A percentile compares a stretch with the other conserved stretches of the same genome.
phyloP scores from a whole-genome alignment of 2,113 vertebrate species.

The Erythrolamprus reginae region DNA sequence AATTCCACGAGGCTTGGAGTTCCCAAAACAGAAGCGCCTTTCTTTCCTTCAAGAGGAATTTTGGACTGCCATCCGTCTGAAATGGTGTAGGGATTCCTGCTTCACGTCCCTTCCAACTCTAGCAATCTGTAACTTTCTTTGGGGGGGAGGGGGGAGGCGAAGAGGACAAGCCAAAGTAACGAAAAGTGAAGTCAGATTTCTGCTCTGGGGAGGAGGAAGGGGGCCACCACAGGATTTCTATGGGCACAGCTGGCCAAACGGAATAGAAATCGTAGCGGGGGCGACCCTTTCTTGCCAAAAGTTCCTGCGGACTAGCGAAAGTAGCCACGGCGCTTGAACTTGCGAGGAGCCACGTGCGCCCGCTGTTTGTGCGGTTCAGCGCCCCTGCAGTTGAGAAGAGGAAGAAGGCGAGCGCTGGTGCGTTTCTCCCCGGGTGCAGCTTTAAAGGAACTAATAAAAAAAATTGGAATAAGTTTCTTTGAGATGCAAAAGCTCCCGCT shows the following conservation, averaged over 20 bases:
- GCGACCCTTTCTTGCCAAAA: neutral
- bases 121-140: too few relatives aligned
- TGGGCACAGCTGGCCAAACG: neutral
- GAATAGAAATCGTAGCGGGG: neutral
- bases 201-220: neutral
- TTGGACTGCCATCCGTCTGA: too few relatives aligned
- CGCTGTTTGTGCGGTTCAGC: neutral
- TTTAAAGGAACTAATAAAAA: neutral
- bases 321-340: neutral
- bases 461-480: neutral
- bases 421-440: neutral
- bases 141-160: slow-evolving; percentile 22
- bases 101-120: too few relatives aligned
- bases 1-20: slow-evolving; percentile 28
- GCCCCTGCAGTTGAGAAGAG: neutral
- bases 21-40: slow-evolving; percentile 47
- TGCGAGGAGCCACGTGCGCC: neutral
- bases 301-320: neutral
- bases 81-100: too few relatives aligned
- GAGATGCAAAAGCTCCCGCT: neutral
- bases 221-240: neutral
- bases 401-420: neutral
- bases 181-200: neutral
- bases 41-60: too few relatives aligned
- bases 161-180: neutral